Evolutionary conservation across 2,888 invertebrate genomes (phyloP).

Genomic region (Anticlea derivata): DNA sequence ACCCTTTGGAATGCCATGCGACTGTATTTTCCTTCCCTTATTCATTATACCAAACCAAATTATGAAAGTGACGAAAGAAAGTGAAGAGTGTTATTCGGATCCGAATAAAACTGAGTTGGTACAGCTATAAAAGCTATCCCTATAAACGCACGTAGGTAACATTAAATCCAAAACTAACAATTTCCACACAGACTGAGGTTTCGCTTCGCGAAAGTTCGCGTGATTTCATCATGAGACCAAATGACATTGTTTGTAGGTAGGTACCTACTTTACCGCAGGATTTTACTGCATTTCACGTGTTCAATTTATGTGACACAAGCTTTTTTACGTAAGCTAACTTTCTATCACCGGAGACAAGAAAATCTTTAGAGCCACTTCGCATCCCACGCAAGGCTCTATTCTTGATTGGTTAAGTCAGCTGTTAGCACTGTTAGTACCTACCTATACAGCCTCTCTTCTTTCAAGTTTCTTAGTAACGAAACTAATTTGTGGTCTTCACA

Average conservation of each 20-base stretch:
- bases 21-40: conserved; percentile 6
- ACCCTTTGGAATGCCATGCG: conserved; percentile 22
- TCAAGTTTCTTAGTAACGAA: neutral
- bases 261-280: conserved; percentile 26
- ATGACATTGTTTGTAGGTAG: conserved; percentile 31
- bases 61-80: conserved; percentile 9
- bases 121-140: conserved; percentile 5
- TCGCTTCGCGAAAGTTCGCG: conserved; percentile 32
- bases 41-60: neutral
- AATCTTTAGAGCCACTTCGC: conserved; percentile 32
- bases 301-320: conserved; percentile 48
- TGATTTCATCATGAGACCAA: conserved; percentile 30
- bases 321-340: conserved; percentile 43
- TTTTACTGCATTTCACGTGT: conserved; percentile 41
- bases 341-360: conserved; percentile 40
- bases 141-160: conserved; percentile 5
- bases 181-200: conserved; percentile 18
- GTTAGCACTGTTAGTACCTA: conserved; percentile 1
- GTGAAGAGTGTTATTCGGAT: conserved; percentile 26
- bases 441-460: neutral
- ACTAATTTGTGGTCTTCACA: neutral
- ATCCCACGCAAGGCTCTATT: conserved; percentile 30
- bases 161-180: conserved; percentile 12
- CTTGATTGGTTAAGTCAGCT: conserved; percentile 29
- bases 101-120: conserved; percentile 17